Base-by-base conservation (phyloP, 2,797 vertebrate species). In the Fundulus diaphanus region DNA sequence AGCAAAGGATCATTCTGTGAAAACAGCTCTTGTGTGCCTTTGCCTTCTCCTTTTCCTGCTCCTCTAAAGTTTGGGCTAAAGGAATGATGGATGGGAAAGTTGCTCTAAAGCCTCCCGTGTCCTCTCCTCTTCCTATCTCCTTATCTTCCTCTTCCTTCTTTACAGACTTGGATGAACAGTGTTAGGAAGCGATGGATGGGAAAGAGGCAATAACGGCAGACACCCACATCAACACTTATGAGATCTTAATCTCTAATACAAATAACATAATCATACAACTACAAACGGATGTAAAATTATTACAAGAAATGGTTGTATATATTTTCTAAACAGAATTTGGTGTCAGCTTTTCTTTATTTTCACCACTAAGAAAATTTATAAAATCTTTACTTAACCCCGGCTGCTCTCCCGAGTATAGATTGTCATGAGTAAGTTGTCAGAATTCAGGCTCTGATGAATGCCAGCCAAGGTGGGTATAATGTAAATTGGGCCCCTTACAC, bases 101-200 rank as follows among this genome's bases (percentile, higher is more conserved):
- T 89, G 90, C 88, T 87, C 89, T 89, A 87, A 92, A 89, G 89
- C 91, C 91, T 92, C 87, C 51, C 13, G 85, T 90, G 90, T 92
- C 88, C 90, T 90, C 85, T 85, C 77, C 65, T 89, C 88, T 90
- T 92, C 87, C 89, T 88, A 83, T 85, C 63, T 80, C 81, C 76
- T 89, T 77, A 76, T 90, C 84, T 66, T 85, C 82, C 72, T 92
- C 89, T 67, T 86, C 88, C 59, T 88, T 49, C 59, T 72, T 69
- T 76, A 82, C 77, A 66, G 77, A 73, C 73, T 72, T 76, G 74
- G 61, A 57, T 49, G 42, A 87, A 79, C 80, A 77, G 91, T 85
- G 84, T 93, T 92, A 89, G 85, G 85, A 59, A 72, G 83, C 93
- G 94, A 95, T 94, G 90, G 92, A 95, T 93, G 90, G 81, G 68